Evolutionary conservation across 2,797 vertebrate species (phyloP).

Genomic region (Chelon auratus): DNA sequence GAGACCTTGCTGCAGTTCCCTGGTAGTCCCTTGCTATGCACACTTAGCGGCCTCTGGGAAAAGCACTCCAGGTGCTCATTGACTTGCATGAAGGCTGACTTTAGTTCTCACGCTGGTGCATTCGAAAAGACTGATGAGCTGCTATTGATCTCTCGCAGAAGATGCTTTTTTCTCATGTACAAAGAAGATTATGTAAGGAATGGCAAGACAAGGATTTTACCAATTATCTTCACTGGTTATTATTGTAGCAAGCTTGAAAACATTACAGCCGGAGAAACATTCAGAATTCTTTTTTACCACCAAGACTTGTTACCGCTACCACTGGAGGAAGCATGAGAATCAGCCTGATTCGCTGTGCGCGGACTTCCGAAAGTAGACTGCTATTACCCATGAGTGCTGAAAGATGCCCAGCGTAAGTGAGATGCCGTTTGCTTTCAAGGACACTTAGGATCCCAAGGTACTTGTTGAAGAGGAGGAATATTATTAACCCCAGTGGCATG

Average conservation of each 20-base stretch:
- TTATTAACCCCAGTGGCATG: slow-evolving; percentile 89
- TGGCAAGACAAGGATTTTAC: slow-evolving; percentile 47
- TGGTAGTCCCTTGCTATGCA: slow-evolving; percentile 73
- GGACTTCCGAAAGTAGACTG: slow-evolving; percentile 68
- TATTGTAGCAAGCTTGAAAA: slow-evolving; percentile 38
- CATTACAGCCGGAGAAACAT: slow-evolving; percentile 37
- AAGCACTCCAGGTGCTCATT: slow-evolving; percentile 86
- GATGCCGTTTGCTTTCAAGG: slow-evolving; percentile 86
- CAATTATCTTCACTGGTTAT: slow-evolving; percentile 62
- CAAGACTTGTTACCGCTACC: slow-evolving; percentile 28
- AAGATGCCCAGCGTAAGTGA: slow-evolving; percentile 79
- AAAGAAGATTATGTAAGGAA: slow-evolving; percentile 73
- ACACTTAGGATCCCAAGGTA: slow-evolving; percentile 86
- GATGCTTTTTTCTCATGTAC: slow-evolving; percentile 72
- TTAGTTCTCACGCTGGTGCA: slow-evolving; percentile 81
- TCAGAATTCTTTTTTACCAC: slow-evolving; percentile 21
- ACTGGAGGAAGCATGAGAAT: slow-evolving; percentile 43
- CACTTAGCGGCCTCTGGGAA: slow-evolving; percentile 83
- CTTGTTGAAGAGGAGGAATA: slow-evolving; percentile 91
- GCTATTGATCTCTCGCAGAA: slow-evolving; percentile 78
- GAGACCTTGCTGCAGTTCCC: slow-evolving; percentile 73
- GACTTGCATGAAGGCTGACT: slow-evolving; percentile 87
- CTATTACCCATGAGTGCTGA: slow-evolving; percentile 75
- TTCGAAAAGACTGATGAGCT: slow-evolving; percentile 77
- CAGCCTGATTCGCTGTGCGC: slow-evolving; percentile 35